A percentile compares a stretch with the other conserved stretches of the same genome.
phyloP scores from a whole-genome alignment of 1,140 invertebrate genomes.

The Parapsyche elsis region DNA sequence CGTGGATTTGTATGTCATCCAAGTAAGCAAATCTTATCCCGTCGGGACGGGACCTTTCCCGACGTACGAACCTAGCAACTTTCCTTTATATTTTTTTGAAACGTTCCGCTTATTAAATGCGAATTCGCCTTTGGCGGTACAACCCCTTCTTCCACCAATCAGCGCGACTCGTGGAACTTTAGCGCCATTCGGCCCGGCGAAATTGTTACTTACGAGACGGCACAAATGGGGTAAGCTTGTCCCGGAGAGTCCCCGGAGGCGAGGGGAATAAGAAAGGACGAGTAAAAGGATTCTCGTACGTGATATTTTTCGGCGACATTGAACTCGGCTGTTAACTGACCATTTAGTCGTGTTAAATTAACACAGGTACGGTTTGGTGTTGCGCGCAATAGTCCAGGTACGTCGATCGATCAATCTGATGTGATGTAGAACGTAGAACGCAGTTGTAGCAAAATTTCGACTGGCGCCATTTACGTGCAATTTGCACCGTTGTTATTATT shows the following conservation, averaged over 20 bases:
- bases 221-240: background rate
- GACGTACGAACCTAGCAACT: background rate
- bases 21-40: background rate
- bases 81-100: background rate
- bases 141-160: background rate
- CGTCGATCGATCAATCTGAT: no score
- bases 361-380: no score
- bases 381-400: no score
- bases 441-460: no score
- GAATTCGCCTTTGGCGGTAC: background rate
- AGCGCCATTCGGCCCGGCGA: background rate
- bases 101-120: background rate
- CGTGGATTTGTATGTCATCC: background rate
- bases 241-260: background rate
- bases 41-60: background rate
- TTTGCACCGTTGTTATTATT: no score
- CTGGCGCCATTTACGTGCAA: no score
- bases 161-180: no score
- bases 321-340: background rate
- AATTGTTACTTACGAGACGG: conserved; percentile 10
- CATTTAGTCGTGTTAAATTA: no score
- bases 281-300: background rate
- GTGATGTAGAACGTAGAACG: no score
- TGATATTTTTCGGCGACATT: background rate
- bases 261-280: background rate